Conservation (phyloP, 2,888 invertebrate genomes). For the Bombylius major region DNA sequence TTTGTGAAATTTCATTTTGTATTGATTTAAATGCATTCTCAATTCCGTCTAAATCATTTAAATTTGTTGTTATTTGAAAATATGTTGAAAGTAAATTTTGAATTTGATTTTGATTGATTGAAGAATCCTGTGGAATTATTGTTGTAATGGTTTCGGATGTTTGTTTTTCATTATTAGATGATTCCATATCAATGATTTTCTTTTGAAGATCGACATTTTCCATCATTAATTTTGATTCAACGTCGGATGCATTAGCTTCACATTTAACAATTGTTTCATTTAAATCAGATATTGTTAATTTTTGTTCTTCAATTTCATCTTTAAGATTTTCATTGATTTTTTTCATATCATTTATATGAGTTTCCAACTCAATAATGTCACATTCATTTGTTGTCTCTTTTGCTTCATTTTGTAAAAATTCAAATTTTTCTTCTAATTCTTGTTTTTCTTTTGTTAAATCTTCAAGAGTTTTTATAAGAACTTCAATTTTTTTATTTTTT, state of each 20-base stretch:
- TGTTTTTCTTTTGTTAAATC: conserved; percentile 3
- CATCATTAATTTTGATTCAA: conserved; percentile 18
- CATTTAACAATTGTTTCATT: conserved; percentile 13
- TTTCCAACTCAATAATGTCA: conserved; percentile 8
- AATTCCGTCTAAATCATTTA: conserved; percentile 17
- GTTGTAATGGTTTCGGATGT: background rate
- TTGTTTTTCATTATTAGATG: conserved; percentile 14
- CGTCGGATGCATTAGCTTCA: conserved; percentile 18
- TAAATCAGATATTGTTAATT: conserved; percentile 4
- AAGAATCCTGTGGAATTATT: background rate
- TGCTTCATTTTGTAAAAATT: background rate
- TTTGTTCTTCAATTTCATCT: conserved; percentile 4
- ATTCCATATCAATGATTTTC: conserved; percentile 32
- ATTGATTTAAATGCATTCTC: conserved; percentile 41
- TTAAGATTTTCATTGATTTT: conserved; percentile 3
- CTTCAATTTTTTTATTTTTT: background rate
- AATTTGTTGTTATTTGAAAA: conserved; percentile 14
- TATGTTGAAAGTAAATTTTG: conserved; percentile 21
- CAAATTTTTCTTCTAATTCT: background rate
- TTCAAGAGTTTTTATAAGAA: background rate
- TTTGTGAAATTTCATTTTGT: conserved; percentile 45
- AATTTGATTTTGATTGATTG: conserved; percentile 19
- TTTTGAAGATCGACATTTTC: conserved; percentile 20
- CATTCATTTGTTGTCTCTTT: background rate
- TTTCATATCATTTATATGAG: conserved; percentile 5